Conservation (phyloP, 2,888 invertebrate genomes). For the Cantharis rufa region DNA sequence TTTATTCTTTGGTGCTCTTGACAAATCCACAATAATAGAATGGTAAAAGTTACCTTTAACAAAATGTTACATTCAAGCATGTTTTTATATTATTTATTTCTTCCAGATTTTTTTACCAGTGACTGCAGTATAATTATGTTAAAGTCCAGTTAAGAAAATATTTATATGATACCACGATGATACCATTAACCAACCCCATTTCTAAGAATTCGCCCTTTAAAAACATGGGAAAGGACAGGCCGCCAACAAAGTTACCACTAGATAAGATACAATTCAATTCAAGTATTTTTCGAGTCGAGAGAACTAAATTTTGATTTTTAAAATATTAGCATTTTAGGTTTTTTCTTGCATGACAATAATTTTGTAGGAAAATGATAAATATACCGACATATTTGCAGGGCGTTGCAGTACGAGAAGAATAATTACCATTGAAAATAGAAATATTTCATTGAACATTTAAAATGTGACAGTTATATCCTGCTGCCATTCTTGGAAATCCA, state of each 20-base stretch:
- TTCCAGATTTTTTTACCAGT: background rate
- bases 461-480: conserved; percentile 27
- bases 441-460: conserved; percentile 22
- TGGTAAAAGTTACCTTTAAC: background rate
- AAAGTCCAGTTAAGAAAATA: conserved; percentile 27
- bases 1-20: background rate
- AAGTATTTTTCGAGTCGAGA: too few species aligned
- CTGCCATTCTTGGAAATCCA: conserved; percentile 14
- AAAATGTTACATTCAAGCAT: too few species aligned
- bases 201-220: conserved; percentile 34
- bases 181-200: conserved; percentile 32
- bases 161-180: conserved; percentile 36
- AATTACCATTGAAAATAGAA: conserved; percentile 3
- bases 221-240: conserved; percentile 34
- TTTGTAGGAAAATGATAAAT: background rate
- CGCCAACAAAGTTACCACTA: conserved; percentile 33
- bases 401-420: background rate
- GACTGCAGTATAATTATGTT: background rate
- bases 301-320: too few species aligned
- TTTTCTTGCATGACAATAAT: background rate
- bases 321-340: background rate
- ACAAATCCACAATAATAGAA: background rate
- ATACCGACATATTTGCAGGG: background rate
- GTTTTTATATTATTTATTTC: too few species aligned
- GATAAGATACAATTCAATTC: conserved; percentile 14